These are phyloP conservation scores for Cepaea nemoralis DNA, from an alignment of 1,140 invertebrate genomes.

Conservation along the genomic window DNA sequence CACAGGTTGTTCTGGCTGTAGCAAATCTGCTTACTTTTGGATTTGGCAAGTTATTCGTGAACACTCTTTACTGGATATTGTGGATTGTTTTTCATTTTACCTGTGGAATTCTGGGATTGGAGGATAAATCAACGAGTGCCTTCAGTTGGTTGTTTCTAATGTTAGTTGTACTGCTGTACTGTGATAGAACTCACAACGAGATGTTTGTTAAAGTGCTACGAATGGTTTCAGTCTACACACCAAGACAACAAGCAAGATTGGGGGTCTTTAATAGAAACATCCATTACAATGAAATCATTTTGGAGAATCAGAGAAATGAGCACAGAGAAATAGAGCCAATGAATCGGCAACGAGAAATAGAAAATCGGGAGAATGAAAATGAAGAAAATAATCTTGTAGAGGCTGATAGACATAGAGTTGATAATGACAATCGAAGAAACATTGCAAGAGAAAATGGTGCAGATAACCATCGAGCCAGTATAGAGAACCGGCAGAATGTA, in stretches of 20 bases:
- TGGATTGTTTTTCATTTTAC: conserved; percentile 34
- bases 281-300: neutral
- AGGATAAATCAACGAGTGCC: conserved; percentile 37
- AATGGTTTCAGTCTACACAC: neutral
- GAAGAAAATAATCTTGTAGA: conserved; percentile 37
- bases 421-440: conserved; percentile 33
- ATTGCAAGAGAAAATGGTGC: conserved; percentile 32
- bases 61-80: conserved; percentile 16
- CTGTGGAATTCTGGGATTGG: conserved; percentile 35
- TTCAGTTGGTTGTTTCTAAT: conserved; percentile 33
- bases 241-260: neutral
- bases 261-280: neutral
- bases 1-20: conserved; percentile 5
- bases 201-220: neutral
- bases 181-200: conserved; percentile 30
- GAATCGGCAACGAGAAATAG: conserved; percentile 8
- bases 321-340: conserved; percentile 32
- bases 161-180: conserved; percentile 16
- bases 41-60: conserved; percentile 24
- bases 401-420: conserved; percentile 31
- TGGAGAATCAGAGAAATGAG: conserved; percentile 36
- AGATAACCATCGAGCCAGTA: conserved; percentile 11
- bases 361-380: conserved; percentile 39
- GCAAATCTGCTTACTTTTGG: conserved; percentile 7
- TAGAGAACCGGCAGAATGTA: conserved; percentile 38